Evolutionary conservation across 2,888 invertebrate species (phyloP).

Genomic region (Rhagophthalmus giganteus): DNA sequence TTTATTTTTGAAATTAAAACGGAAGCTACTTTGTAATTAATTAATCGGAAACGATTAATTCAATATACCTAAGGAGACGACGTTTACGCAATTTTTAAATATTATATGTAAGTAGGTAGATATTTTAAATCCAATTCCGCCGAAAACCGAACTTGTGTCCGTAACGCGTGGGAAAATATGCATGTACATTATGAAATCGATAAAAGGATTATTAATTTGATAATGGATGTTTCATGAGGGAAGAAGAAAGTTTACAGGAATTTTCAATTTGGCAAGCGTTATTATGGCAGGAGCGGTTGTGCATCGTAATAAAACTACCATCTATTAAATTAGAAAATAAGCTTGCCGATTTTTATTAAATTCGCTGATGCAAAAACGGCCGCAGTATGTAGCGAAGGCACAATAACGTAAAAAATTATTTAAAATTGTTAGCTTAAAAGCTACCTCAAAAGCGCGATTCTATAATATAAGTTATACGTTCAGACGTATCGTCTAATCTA

Average conservation of each 20-base stretch:
- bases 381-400: too few relatives aligned
- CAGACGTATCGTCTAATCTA: too few relatives aligned
- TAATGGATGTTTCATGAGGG: constrained; percentile 51
- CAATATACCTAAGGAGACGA: too few relatives aligned
- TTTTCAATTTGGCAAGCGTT: constrained; percentile 49
- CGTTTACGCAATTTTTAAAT: too few relatives aligned
- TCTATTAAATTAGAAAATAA: constrained; percentile 29
- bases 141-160: constrained; percentile 3
- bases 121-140: background rate
- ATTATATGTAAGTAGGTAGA: too few relatives aligned
- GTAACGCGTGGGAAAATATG: constrained; percentile 16
- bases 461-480: too few relatives aligned
- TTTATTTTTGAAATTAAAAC: constrained; percentile 5
- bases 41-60: too few relatives aligned
- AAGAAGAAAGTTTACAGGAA: constrained; percentile 47
- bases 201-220: constrained; percentile 48
- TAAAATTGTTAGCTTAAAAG: too few relatives aligned
- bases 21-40: too few relatives aligned
- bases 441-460: too few relatives aligned
- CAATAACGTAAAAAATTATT: too few relatives aligned
- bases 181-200: constrained; percentile 39
- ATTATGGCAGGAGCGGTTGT: constrained; percentile 43
- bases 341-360: constrained; percentile 29
- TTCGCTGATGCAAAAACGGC: constrained; percentile 6
- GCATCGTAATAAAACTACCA: constrained; percentile 40